Evolutionary conservation across 2,797 vertebrate genomes (phyloP), one percentile per base, ranked within the genome.

Genomic region (Danio choprae): DNA sequence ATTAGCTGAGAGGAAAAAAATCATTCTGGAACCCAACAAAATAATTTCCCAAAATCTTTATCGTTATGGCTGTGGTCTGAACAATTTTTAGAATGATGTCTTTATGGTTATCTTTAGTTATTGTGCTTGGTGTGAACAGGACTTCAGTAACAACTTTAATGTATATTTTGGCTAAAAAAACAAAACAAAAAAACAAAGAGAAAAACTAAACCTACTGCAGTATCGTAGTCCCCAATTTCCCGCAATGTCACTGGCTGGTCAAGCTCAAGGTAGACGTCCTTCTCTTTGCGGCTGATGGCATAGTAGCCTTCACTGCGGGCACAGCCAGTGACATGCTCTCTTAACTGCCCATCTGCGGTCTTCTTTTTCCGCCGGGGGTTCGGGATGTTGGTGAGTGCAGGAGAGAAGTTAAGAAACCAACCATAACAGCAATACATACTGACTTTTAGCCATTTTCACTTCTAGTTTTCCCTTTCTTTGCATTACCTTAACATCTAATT

Each of bases 291-390:
- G 89, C 96, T 98, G 91, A 98, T 97, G 83, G 95, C 95, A 48
- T 97, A 98, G 83, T 96, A 98, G 20, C 96, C 96, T 85, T 98
- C 96, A 0, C 96, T 97, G 63, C 96, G 93, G 55, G 96, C 96
- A 4, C 94, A 95, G 62, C 96, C 96, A 0, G 96, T 97, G 18
- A 95, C 92, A 18, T 98, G 96, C 86, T 97, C 93, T 6, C 96
- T 93, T 36, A 96, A 94, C 88, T 93, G 91, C 5, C 92, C 90
- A 0, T 93, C 95, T 0, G 89, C 82, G 0, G 84, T 91, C 90
- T 94, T 95, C 87, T 95, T 95, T 84, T 95, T 95, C 9, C 95
- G 94, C 29, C 95, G 95, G 6, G 96, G 95, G 88, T 95, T 95
- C 0, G 94, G 95, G 89, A 97, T 92, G 86, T 97, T 97, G 90